Evolutionary conservation across 2,113 vertebrate genomes (phyloP).

Genomic region (Megalops atlanticus): DNA sequence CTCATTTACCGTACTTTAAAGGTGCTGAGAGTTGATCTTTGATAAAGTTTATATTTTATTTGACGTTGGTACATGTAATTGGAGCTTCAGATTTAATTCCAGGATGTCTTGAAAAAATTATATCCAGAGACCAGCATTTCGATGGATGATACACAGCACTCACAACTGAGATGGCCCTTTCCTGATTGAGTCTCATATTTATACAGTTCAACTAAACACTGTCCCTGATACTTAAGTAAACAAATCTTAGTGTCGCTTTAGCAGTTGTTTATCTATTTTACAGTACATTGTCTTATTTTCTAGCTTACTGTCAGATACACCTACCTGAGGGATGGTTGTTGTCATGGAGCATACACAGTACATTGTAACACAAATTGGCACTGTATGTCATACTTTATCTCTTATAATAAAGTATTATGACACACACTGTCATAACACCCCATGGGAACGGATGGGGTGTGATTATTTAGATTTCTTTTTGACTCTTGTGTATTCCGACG

Average conservation of each 20-base stretch:
- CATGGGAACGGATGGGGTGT: not conserved
- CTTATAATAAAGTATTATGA: not conserved
- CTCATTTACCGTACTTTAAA: too few relatives aligned
- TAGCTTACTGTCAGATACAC: not conserved
- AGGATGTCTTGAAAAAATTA: too few relatives aligned
- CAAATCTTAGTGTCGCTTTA: not conserved
- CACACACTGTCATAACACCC: too few relatives aligned
- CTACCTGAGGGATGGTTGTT: not conserved
- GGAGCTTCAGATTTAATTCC: too few relatives aligned
- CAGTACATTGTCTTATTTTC: not conserved
- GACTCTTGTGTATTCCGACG: not conserved
- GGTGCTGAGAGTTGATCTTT: too few relatives aligned
- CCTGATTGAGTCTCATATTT: not conserved
- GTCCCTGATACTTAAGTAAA: not conserved
- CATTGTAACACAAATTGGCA: not conserved
- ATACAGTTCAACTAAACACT: not conserved
- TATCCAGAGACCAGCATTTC: too few relatives aligned
- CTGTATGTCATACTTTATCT: not conserved
- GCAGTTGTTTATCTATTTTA: not conserved
- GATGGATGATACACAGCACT: not conserved
- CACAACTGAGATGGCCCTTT: not conserved
- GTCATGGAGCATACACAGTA: not conserved
- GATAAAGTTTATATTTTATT: too few relatives aligned
- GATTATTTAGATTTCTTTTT: not conserved
- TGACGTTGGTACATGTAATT: too few relatives aligned